These are phyloP conservation scores for Drosophila orosa DNA, from an alignment of 1,140 invertebrate species.

Conservation along the genomic window DNA sequence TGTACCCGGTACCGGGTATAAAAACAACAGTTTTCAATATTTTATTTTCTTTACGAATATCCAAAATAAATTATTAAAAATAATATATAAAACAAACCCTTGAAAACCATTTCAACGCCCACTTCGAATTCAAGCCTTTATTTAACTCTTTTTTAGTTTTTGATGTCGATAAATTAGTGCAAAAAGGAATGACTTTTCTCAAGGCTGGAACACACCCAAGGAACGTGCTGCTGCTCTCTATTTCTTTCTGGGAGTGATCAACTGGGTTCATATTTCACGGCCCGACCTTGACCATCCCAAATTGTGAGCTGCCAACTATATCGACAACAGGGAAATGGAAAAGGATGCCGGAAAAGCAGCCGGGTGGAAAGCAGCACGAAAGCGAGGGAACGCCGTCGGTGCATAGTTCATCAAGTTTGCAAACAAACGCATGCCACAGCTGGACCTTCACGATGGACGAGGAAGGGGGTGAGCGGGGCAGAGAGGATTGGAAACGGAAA, in stretches of 20 bases:
- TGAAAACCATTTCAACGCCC: too few species aligned
- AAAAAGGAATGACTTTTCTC: neutral
- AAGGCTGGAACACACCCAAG: neutral
- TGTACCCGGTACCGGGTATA: too few species aligned
- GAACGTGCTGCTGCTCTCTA: neutral
- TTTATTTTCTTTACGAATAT: too few species aligned
- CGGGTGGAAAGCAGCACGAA: neutral
- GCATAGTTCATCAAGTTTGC: conserved; percentile 74
- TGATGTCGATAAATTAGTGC: neutral
- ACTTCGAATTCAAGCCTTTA: too few species aligned
- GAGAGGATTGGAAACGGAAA: neutral
- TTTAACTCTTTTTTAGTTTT: too few species aligned
- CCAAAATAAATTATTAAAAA: too few species aligned
- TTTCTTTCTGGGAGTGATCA: conserved; percentile 12
- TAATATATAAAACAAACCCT: too few species aligned
- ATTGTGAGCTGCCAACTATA: conserved; percentile 18
- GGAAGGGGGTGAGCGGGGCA: neutral
- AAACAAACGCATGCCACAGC: conserved; percentile 71
- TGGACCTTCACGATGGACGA: conserved; percentile 15
- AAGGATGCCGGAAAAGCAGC: conserved; percentile 2
- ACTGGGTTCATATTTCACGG: conserved; percentile 33
- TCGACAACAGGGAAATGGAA: neutral
- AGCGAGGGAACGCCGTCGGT: conserved; percentile 17
- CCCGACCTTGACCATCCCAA: conserved; percentile 22
- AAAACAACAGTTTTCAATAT: too few species aligned